Evolutionary conservation across 2,888 invertebrate genomes (phyloP).

Genomic region (Trichogramma evanescens): DNA sequence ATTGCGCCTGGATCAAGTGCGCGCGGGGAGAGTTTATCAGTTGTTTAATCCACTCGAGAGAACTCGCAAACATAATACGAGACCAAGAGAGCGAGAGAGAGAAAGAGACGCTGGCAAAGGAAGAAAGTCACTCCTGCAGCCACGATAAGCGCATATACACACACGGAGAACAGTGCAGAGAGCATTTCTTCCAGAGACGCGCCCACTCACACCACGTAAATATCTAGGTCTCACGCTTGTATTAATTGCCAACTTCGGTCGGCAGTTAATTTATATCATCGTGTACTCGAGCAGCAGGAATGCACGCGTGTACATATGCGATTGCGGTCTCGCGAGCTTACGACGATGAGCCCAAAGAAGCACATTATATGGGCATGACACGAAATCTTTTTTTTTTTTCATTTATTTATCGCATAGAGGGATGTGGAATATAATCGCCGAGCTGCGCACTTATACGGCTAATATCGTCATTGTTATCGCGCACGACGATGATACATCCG

Average conservation of each 20-base stretch:
- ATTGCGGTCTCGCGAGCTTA: not conserved
- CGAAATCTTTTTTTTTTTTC: not conserved
- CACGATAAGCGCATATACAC: not conserved
- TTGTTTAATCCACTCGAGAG: conserved; percentile 15
- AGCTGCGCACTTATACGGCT: too few relatives aligned
- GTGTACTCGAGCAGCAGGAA: not conserved
- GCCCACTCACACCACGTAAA: too few relatives aligned
- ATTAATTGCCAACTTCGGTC: too few relatives aligned
- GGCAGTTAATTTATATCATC: too few relatives aligned
- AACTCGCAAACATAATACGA: not conserved
- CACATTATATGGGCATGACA: not conserved
- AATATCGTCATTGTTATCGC: too few relatives aligned
- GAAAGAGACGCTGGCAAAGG: too few relatives aligned
- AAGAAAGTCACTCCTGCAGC: too few relatives aligned
- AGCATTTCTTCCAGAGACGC: not conserved
- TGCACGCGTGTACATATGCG: not conserved
- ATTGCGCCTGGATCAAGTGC: not conserved
- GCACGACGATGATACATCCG: too few relatives aligned
- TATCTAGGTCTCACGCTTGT: too few relatives aligned
- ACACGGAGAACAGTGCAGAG: not conserved
- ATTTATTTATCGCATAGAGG: too few relatives aligned
- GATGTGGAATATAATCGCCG: too few relatives aligned
- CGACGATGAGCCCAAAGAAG: not conserved
- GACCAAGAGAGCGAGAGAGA: not conserved
- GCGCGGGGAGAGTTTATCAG: conserved; percentile 16